Conservation (phyloP, 2,888 invertebrate species). For the Idaea biselata region DNA sequence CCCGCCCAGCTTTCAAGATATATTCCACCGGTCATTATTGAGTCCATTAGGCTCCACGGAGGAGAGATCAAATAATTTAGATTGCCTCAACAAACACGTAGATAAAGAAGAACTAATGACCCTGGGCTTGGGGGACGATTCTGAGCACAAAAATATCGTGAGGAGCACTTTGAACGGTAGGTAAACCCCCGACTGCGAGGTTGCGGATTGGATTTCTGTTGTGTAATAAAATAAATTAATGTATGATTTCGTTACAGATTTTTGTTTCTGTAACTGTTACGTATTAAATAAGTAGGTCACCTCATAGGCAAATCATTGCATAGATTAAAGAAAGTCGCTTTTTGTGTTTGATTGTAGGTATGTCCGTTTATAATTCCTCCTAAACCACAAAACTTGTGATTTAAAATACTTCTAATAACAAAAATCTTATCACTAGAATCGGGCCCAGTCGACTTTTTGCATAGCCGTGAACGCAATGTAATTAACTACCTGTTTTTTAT, state of each 20-base stretch:
- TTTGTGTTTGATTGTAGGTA: no score
- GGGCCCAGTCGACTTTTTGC: neutral
- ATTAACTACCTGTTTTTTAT: neutral
- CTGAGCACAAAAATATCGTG: neutral
- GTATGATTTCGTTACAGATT: no score
- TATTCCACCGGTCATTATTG: constrained; percentile 17
- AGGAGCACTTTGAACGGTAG: no score
- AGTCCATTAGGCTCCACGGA: constrained; percentile 19
- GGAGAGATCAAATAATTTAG: constrained; percentile 22
- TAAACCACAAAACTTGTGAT: no score
- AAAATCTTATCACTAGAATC: neutral
- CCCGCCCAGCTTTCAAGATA: constrained; percentile 9
- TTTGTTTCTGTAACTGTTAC: no score
- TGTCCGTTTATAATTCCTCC: no score
- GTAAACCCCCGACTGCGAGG: no score
- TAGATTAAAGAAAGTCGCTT: no score
- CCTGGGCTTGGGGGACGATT: neutral
- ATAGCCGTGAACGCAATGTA: neutral
- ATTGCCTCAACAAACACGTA: constrained; percentile 16
- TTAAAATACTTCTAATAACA: constrained; percentile 12
- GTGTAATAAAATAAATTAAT: no score
- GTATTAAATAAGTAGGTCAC: no score
- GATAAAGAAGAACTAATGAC: constrained; percentile 14
- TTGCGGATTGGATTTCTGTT: no score
- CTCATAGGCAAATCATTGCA: no score